Percentiles rank a stretch among this genome's conserved stretches.
Conservation (phyloP, 2,888 invertebrate genomes). For the Pollenia labialis region DNA sequence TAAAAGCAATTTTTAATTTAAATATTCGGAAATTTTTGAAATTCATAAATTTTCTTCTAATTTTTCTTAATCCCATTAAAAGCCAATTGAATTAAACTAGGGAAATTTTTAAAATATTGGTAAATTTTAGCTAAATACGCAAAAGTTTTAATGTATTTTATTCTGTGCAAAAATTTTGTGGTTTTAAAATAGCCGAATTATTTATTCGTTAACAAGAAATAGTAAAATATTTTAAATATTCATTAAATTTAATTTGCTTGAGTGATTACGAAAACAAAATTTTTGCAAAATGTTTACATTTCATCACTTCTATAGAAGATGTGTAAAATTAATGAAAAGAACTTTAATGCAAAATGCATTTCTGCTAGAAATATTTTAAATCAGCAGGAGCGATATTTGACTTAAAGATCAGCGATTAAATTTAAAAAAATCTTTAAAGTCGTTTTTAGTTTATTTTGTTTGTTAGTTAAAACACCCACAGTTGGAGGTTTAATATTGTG, state of each 20-base stretch:
- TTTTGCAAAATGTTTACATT: constrained; percentile 10
- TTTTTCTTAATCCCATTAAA: neutral
- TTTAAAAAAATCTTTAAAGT: too few species aligned
- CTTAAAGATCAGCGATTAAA: too few species aligned
- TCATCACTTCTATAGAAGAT: neutral
- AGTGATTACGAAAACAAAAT: neutral
- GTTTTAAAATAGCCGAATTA: neutral
- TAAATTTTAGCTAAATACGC: neutral
- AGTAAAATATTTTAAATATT: constrained; percentile 1
- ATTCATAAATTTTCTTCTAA: neutral
- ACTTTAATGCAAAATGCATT: too few species aligned
- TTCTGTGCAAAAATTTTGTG: neutral
- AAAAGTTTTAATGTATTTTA: neutral
- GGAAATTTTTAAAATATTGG: neutral
- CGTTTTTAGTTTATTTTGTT: too few species aligned
- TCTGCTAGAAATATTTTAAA: too few species aligned
- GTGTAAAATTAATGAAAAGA: too few species aligned
- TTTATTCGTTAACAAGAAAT: neutral
- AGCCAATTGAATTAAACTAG: neutral
- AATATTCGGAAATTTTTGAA: neutral
- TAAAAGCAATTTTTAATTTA: neutral
- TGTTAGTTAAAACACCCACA: too few species aligned
- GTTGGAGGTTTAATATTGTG: too few species aligned
- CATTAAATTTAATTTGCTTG: neutral
- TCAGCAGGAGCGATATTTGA: too few species aligned